Evolutionary conservation across 2,888 invertebrate species (phyloP), one percentile per base, ranked within the genome.

Genomic region (Diarsia brunnea): DNA sequence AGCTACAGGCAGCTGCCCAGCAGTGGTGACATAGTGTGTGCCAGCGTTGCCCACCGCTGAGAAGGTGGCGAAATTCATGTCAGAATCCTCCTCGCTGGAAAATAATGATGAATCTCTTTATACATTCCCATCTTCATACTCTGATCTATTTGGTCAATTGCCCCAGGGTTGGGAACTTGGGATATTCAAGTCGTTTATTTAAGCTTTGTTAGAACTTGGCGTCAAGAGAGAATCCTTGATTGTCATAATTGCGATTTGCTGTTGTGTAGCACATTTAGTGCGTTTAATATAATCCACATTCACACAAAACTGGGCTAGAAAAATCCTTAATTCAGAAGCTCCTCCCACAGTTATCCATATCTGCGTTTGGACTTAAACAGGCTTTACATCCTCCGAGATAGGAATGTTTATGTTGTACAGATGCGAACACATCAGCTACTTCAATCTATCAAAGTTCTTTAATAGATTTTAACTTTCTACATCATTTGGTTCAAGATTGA

Each of bases 31-130:
- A 87, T 91, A 96, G 85, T 96, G 95, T 21, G 96, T 93, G 63
- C 95, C 95, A 51, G 98, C 97, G 63, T 97, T 96, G 82, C 92
- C 97, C 94, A 93, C 97, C 93, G 91, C 90, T 43, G 95, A 93
- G 93, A 98, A 98, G 81, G 98, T 97, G 81, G 98, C 97, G 93
- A 98, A 98, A 96, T 98, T 98, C 98, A 98, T 98, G 84, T 96
- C 97, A 45, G 92, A 84, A 74, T 95, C 95, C 85, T 96, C 96
- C 74, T 96, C 96, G 89, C 96, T 95, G 92, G 12, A 92, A 91
- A 68, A 49, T 53, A 86, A 69, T 60, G 12, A 67, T n/a, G 2
- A 21, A 45, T 7, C 11, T 38, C 8, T 49, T 84, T 45, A 73
- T 19, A 49, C 1, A 67, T 63, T 27, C 14, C n/a, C 1, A 27